Base-by-base conservation (phyloP, 2,113 vertebrate genomes). In the Serilophus lunatus region DNA sequence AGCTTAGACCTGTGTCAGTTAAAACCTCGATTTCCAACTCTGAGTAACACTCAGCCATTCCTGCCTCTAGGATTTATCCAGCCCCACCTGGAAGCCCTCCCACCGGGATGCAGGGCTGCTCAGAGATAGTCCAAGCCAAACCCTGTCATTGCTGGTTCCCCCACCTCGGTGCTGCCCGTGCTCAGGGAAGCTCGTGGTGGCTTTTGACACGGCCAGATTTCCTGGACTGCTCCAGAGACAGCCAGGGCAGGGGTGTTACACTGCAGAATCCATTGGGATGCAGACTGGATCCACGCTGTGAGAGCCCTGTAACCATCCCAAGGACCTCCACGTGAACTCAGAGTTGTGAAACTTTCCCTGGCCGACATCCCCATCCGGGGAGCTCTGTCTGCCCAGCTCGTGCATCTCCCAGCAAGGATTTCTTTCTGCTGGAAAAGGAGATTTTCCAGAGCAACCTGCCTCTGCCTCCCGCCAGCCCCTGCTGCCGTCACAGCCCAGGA, bases 121-220 rank as follows among this genome's bases (percentile, higher is more conserved):
- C 2, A 8, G 29, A 17, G 42, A 59, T 9, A 11, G 3, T 8
- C 83, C 44, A 16, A 13, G 33, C 51, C 3, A 12, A 65, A 53
- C 20, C 25, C 54, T 83, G 5, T 1, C 10, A 3, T 3, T 2
- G 11, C 44, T n/a, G 19, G 9, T 50, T 35, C 13, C 40, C 53
- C 60, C 9, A 17, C 23, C 60, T 63, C 2, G 0, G n/a, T 18
- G 25, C 25, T 14, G 18, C 60, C 45, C 14, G 0, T 6, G 40
- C 71, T n/a, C 68, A 59, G 24, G 2, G 3, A 45, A 78, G 47
- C 10, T 78, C 15, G 36, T 2, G 24, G 35, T 36, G 63, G 71
- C 57, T 76, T 44, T 59, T 26, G 80, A 35, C 9, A n/a, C 14
- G 40, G 38, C 57, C 2, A 12, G 61, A 75, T n/a, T 45, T 60